Conservation (phyloP, 2,888 invertebrate genomes). For the Sthenelais limicola region DNA sequence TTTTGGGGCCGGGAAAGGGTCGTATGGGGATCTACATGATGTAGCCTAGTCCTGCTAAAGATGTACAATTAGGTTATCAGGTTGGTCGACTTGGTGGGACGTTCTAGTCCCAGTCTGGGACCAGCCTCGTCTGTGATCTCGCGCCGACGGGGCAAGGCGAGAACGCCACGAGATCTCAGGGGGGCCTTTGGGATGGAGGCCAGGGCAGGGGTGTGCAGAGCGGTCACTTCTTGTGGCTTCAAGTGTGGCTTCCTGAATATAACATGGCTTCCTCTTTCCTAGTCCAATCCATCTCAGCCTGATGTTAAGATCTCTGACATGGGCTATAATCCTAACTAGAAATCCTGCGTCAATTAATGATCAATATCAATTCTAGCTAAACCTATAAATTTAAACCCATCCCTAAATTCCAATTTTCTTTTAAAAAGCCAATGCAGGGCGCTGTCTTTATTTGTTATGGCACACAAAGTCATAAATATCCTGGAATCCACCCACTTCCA, state of each 20-base stretch:
- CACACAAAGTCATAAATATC: too few relatives aligned
- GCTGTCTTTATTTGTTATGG: too few relatives aligned
- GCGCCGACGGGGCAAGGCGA: slow-evolving; percentile 9
- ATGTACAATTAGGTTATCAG: slow-evolving; percentile 18
- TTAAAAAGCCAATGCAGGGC: too few relatives aligned
- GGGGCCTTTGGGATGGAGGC: neutral
- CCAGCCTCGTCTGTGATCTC: slow-evolving; percentile 22
- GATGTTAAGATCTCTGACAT: too few relatives aligned
- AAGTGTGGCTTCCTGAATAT: neutral
- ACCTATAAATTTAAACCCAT: too few relatives aligned
- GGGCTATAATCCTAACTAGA: too few relatives aligned
- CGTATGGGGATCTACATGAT: slow-evolving; percentile 14
- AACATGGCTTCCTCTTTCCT: slow-evolving; percentile 7
- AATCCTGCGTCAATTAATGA: too few relatives aligned
- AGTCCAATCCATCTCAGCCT: too few relatives aligned
- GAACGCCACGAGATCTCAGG: slow-evolving; percentile 13
- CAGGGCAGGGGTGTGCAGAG: neutral
- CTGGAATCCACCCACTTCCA: neutral
- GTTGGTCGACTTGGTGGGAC: neutral
- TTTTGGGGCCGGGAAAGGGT: too few relatives aligned
- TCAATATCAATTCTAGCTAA: too few relatives aligned
- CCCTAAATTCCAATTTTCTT: too few relatives aligned
- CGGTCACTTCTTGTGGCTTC: slow-evolving; percentile 18
- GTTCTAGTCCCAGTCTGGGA: neutral
- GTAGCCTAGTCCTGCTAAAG: slow-evolving; percentile 13